These are phyloP conservation scores for Microtus ochrogaster DNA, from an alignment of 2,113 vertebrate species.

Conservation along the genomic window DNA sequence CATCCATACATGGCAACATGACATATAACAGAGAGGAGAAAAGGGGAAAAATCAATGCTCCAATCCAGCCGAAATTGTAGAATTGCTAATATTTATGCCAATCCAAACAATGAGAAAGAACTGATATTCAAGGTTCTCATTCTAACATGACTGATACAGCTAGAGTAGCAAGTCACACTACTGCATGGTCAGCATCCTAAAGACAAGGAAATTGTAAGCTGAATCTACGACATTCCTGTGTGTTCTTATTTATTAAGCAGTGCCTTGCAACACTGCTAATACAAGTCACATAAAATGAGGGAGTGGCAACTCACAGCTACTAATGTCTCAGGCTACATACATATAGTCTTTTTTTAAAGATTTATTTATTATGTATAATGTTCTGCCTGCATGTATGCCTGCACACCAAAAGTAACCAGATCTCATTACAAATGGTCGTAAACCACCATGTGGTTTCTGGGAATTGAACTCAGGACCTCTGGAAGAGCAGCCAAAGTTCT, in stretches of 20 bases:
- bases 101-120: constrained; percentile 11
- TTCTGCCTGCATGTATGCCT: too few species aligned
- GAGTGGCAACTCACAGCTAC: background rate
- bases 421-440: too few species aligned
- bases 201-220: background rate
- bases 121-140: background rate
- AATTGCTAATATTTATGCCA: background rate
- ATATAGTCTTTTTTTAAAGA: background rate
- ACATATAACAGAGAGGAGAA: background rate
- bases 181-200: background rate
- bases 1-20: background rate
- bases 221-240: too few species aligned
- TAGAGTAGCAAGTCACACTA: background rate
- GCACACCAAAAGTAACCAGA: too few species aligned
- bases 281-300: background rate
- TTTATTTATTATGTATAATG: background rate
- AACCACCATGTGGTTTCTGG: background rate
- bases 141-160: background rate
- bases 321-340: background rate
- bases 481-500: background rate
- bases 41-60: background rate
- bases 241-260: background rate
- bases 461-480: background rate
- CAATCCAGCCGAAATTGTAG: constrained; percentile 18
- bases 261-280: background rate